A percentile compares a stretch with the other conserved stretches of the same genome.
Conservation (phyloP, 64 coral and sea anemone genomes). For the Astreopora myriophthalma region DNA sequence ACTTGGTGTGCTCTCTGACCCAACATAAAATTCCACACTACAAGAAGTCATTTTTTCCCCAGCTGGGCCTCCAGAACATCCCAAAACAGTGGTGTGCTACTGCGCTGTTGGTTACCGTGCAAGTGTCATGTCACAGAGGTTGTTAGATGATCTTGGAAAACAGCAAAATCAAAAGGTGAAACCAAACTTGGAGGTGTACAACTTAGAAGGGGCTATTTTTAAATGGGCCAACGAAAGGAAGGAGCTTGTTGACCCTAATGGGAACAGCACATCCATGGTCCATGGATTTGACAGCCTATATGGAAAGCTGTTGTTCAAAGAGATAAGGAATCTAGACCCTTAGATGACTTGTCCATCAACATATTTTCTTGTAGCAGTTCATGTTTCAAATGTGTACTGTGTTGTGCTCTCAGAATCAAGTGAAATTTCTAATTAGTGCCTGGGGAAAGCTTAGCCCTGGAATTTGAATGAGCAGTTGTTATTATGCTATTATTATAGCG, state of each 20-base stretch:
- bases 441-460: no score
- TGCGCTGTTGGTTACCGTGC: constrained; percentile 74
- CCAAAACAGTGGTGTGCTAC: constrained; percentile 59
- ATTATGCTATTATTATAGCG: no score
- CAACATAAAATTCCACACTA: not conserved
- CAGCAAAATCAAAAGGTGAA: constrained; percentile 1
- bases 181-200: constrained; percentile 41
- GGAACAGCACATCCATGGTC: constrained; percentile 19
- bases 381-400: no score
- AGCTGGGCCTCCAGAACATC: constrained; percentile 6
- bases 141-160: constrained; percentile 47
- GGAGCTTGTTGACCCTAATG: constrained; percentile 48
- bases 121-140: constrained; percentile 58
- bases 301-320: constrained; percentile 33
- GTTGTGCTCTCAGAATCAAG: no score
- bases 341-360: not conserved
- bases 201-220: constrained; percentile 74
- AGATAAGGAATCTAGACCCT: not conserved
- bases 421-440: no score
- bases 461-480: no score
- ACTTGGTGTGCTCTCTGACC: no score
- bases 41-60: not conserved
- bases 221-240: constrained; percentile 77
- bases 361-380: no score
- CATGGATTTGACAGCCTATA: constrained; percentile 24